phyloP scores from a whole-genome alignment of 2,888 invertebrate species.

The Drosophila testacea region DNA sequence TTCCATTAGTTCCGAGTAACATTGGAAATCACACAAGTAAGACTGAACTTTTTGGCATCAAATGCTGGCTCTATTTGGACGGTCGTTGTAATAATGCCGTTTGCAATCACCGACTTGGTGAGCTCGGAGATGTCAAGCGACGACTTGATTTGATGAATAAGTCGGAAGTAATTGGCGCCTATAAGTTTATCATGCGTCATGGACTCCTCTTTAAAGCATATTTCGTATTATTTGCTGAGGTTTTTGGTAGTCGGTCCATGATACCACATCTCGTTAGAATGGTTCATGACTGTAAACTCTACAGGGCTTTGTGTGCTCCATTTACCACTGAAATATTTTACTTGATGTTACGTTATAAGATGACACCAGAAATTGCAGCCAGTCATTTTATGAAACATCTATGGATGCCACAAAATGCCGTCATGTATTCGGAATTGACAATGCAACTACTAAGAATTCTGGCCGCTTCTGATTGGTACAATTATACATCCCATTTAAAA shows the following conservation, averaged over 20 bases:
- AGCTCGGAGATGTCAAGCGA: slow-evolving; percentile 31
- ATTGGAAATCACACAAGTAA: background rate
- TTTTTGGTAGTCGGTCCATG: slow-evolving; percentile 35
- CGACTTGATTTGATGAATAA: slow-evolving; percentile 12
- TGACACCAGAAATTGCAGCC: slow-evolving; percentile 6
- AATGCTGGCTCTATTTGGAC: slow-evolving; percentile 40
- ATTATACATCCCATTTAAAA: slow-evolving; percentile 25
- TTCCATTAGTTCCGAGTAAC: background rate
- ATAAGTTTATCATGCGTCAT: slow-evolving; percentile 28
- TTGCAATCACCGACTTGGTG: slow-evolving; percentile 47
- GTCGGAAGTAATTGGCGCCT: slow-evolving; percentile 13
- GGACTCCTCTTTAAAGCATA: slow-evolving; percentile 34
- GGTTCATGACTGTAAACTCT: slow-evolving; percentile 45
- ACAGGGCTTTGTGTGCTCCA: slow-evolving; percentile 16
- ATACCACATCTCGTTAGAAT: slow-evolving; percentile 28
- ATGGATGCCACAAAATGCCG: slow-evolving; percentile 40
- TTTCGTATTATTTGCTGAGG: slow-evolving; percentile 30
- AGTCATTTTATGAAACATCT: slow-evolving; percentile 48
- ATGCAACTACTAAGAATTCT: slow-evolving; percentile 34
- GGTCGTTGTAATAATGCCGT: slow-evolving; percentile 5
- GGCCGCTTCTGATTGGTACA: slow-evolving; percentile 44
- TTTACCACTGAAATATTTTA: slow-evolving; percentile 16
- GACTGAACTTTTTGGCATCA: slow-evolving; percentile 44
- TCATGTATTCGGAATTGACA: slow-evolving; percentile 5
- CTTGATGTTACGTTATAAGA: background rate